Base-by-base conservation (phyloP, 1,140 invertebrate genomes). In the Bicyclus anynana region DNA sequence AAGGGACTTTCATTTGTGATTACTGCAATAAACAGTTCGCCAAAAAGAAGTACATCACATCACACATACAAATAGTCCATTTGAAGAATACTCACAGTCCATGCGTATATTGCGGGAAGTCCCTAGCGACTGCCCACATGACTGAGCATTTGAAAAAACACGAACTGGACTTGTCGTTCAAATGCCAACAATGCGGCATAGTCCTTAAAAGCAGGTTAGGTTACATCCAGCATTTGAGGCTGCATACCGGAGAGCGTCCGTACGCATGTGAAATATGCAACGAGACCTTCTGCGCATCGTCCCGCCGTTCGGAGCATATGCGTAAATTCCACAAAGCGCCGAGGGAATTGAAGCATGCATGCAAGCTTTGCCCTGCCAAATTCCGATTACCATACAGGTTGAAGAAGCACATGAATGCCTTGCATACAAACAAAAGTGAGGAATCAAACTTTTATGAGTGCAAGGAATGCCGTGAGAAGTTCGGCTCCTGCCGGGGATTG, bases 61-160 rank as follows among this genome's bases (percentile, higher is more conserved):
- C 80, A 4, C 84, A 87, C 16, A 87, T 87, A 49, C 78, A 84
- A 61, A 82, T 77, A 7, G 76, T 87, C 0, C 84, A 87, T 29
- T 66, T 70, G 53, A 84, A 80, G 46, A 77, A 75, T 42, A 87
- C 81, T 0, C 84, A 84, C 27, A 65, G 64, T 7, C 77, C 81
- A 5, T 87, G 83, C 20, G 38, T 54, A 0, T 74, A 84, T 47
- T 86, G 83, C n/a, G 80, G 80, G 0, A 84, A 84, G 55, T 50
- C 64, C 0, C 46, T 84, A 4, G 80, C 83, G 0, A 66, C 80
- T 3, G 83, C 77, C 6, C 77, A 82, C 27, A 84, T 86, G 81
- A 59, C 71, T 0, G 68, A 74, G 14, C 83, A 86, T 53, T 20
- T 86, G 0, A 84, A 83, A 53, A 69, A 62, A 35, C 83, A 84